phyloP scores from a whole-genome alignment of 2,888 invertebrate genomes.

The Papilio elwesi region DNA sequence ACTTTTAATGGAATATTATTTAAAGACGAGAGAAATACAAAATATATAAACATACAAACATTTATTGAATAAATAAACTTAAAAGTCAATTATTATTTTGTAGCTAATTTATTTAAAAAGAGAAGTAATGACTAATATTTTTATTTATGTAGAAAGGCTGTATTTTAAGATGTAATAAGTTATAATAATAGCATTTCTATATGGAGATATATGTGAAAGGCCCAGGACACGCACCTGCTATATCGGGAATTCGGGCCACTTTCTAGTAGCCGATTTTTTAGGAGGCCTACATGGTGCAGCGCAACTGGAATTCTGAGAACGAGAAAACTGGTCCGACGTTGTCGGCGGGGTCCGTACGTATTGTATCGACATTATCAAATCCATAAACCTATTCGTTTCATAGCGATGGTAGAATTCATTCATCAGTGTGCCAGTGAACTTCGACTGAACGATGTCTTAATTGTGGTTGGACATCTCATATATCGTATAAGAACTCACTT shows the following conservation, averaged over 20 bases:
- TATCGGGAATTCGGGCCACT: slow-evolving; percentile 32
- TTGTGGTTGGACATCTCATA: background rate
- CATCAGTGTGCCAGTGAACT: background rate
- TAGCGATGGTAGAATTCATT: slow-evolving; percentile 8
- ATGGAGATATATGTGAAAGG: slow-evolving; percentile 8
- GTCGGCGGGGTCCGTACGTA: slow-evolving; percentile 26
- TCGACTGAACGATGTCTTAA: slow-evolving; percentile 7
- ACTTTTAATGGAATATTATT: too few species aligned
- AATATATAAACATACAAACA: too few species aligned
- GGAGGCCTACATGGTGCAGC: slow-evolving; percentile 59
- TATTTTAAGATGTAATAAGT: too few species aligned
- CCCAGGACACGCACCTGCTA: slow-evolving; percentile 31
- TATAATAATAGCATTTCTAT: slow-evolving; percentile 30
- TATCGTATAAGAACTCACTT: background rate
- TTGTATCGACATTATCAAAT: slow-evolving; percentile 23
- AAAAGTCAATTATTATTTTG: too few species aligned
- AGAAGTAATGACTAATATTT: too few species aligned
- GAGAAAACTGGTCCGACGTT: slow-evolving; percentile 39
- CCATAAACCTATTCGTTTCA: slow-evolving; percentile 17
- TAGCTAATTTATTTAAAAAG: too few species aligned
- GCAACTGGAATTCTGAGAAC: slow-evolving; percentile 55
- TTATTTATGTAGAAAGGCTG: too few species aligned
- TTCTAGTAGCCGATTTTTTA: slow-evolving; percentile 54
- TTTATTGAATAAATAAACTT: too few species aligned
- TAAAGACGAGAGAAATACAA: too few species aligned